A percentile compares a stretch with the other conserved stretches of the same genome.
Evolutionary conservation across 2,888 invertebrate species (phyloP).

Genomic region (Hemaris fuciformis): DNA sequence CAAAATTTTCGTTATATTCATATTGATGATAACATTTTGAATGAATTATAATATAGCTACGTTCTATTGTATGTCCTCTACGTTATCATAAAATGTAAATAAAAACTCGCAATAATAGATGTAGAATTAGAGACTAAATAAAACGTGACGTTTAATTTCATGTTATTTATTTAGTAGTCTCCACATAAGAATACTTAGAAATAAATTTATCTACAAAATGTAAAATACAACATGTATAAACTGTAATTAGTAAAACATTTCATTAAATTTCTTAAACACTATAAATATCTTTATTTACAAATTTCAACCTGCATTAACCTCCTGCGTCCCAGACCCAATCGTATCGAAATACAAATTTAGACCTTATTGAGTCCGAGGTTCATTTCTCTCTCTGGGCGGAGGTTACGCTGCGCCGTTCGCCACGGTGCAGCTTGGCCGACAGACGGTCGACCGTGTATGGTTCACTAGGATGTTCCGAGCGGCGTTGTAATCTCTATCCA

Average conservation of each 20-base stretch:
- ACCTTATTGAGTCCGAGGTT: too few species aligned
- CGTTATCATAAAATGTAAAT: conserved; percentile 62
- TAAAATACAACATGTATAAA: conserved; percentile 77
- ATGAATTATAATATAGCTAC: conserved; percentile 51
- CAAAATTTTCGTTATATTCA: conserved; percentile 76
- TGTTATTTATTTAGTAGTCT: conserved; percentile 72
- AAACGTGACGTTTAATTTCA: conserved; percentile 56
- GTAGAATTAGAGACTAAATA: conserved; percentile 61
- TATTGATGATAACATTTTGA: conserved; percentile 59
- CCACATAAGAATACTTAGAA: conserved; percentile 52
- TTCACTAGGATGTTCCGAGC: too few species aligned
- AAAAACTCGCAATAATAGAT: conserved; percentile 75
- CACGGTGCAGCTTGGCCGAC: too few species aligned
- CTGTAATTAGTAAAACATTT: conserved; percentile 78
- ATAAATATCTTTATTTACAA: conserved; percentile 22
- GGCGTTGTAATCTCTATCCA: too few species aligned
- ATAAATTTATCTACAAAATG: conserved; percentile 61
- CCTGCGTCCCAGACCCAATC: too few species aligned
- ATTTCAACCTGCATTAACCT: background rate
- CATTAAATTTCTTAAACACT: conserved; percentile 78
- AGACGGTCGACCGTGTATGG: too few species aligned
- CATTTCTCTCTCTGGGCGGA: too few species aligned
- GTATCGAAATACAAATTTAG: too few species aligned
- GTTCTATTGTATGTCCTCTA: conserved; percentile 68
- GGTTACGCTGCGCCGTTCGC: too few species aligned